Percentiles rank a stretch among this genome's conserved stretches.
Conservation (phyloP, 2,113 vertebrate genomes). For the Sarotherodon lohbergeri region DNA sequence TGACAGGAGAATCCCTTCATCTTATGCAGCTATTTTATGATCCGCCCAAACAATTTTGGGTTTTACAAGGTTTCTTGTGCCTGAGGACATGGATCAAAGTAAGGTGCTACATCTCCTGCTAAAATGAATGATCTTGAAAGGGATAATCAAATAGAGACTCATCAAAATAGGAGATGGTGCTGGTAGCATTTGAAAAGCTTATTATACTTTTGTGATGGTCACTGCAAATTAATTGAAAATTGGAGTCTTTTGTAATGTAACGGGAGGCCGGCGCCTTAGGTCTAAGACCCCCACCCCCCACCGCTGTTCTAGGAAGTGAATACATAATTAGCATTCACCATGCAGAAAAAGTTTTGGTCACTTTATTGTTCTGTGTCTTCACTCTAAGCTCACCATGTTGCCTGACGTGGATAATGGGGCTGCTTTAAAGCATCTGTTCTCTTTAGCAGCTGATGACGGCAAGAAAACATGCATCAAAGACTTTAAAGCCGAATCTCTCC, state of each 20-base stretch:
- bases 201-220: constrained; percentile 5
- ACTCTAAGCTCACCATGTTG: neutral
- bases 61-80: constrained; percentile 12
- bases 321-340: neutral
- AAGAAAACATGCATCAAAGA: neutral
- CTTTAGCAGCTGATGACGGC: neutral
- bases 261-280: neutral
- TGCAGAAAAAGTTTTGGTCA: neutral
- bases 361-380: neutral
- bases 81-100: constrained; percentile 68
- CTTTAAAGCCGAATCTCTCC: neutral
- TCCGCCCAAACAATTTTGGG: constrained; percentile 14
- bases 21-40: constrained; percentile 39
- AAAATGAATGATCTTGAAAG: constrained; percentile 42
- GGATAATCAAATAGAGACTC: constrained; percentile 21
- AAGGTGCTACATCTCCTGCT: constrained; percentile 68
- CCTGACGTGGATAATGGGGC: neutral
- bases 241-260: neutral
- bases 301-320: neutral
- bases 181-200: constrained; percentile 4
- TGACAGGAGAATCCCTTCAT: constrained; percentile 47
- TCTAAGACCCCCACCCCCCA: neutral
- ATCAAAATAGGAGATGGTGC: constrained; percentile 6
- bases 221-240: constrained; percentile 13
- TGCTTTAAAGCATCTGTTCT: constrained; percentile 1